phyloP scores from a whole-genome alignment of 1,140 invertebrate genomes.

The Asbolus verrucosus region DNA sequence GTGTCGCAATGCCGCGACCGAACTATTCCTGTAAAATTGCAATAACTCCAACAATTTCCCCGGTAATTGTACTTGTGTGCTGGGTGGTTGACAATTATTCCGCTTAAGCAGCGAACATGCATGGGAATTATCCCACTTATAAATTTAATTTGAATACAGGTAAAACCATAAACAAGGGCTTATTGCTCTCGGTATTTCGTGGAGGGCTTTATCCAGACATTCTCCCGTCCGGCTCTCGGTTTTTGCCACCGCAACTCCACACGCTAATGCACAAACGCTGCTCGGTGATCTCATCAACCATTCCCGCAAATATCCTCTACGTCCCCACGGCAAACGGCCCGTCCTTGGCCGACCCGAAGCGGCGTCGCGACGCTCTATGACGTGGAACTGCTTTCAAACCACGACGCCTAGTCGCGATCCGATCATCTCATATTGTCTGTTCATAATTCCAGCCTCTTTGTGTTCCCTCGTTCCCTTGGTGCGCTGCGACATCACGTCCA shows the following conservation, averaged over 20 bases:
- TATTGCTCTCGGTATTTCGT: constrained; percentile 41
- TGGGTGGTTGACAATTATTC: constrained; percentile 34
- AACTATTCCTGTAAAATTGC: constrained; percentile 35
- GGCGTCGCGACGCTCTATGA: constrained; percentile 6
- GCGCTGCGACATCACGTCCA: too few species aligned
- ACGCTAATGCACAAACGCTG: constrained; percentile 37
- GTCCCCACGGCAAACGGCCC: not conserved
- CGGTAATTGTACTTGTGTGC: constrained; percentile 32
- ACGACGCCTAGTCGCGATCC: not conserved
- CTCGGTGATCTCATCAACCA: constrained; percentile 37
- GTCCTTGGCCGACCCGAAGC: not conserved
- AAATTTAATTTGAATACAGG: constrained; percentile 46
- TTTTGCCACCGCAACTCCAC: constrained; percentile 40
- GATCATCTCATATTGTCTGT: not conserved
- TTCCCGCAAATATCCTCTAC: constrained; percentile 23
- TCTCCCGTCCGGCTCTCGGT: constrained; percentile 31
- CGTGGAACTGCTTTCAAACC: not conserved
- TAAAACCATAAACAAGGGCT: constrained; percentile 38
- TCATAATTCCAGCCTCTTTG: constrained; percentile 14
- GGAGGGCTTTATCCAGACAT: constrained; percentile 41
- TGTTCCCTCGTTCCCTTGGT: too few species aligned
- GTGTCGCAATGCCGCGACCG: constrained; percentile 22
- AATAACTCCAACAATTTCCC: constrained; percentile 33
- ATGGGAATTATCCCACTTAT: constrained; percentile 39
- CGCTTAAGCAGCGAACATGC: constrained; percentile 34